Conservation (phyloP, 2,797 vertebrate species). For the Sternotherus odoratus region DNA sequence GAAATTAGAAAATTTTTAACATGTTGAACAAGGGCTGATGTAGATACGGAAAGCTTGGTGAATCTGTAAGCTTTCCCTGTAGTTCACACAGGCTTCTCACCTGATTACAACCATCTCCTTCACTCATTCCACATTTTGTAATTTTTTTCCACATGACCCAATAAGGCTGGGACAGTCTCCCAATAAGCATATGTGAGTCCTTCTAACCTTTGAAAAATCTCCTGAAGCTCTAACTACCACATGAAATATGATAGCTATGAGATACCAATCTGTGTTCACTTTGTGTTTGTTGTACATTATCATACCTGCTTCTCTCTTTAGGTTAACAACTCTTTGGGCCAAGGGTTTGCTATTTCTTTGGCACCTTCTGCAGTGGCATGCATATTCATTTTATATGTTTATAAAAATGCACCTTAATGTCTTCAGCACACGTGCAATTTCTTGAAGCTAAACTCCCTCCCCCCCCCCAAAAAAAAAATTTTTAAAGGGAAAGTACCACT, state of each 20-base stretch:
- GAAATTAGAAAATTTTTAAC: not conserved
- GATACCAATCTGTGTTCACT: not conserved
- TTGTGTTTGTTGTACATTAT: not conserved
- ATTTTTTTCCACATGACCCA: not conserved
- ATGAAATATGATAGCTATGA: not conserved
- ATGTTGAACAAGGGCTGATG: not conserved
- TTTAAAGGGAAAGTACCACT: too few species aligned
- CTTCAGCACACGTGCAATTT: too few species aligned
- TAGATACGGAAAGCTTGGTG: not conserved
- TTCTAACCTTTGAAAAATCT: not conserved
- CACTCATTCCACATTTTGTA: fast-evolving
- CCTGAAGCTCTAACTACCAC: not conserved
- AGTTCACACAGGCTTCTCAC: not conserved
- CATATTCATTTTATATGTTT: not conserved
- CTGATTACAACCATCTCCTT: not conserved
- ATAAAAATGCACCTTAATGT: not conserved
- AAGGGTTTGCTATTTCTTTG: not conserved
- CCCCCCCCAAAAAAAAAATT: too few species aligned
- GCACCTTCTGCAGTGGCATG: too few species aligned
- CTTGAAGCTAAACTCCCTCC: too few species aligned
- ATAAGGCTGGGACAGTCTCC: not conserved
- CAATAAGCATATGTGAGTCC: not conserved
- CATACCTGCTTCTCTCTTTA: not conserved
- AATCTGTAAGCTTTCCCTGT: not conserved
- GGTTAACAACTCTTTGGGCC: not conserved